phyloP scores from a whole-genome alignment of 2,797 vertebrate genomes.

The Crenuchus spilurus region DNA sequence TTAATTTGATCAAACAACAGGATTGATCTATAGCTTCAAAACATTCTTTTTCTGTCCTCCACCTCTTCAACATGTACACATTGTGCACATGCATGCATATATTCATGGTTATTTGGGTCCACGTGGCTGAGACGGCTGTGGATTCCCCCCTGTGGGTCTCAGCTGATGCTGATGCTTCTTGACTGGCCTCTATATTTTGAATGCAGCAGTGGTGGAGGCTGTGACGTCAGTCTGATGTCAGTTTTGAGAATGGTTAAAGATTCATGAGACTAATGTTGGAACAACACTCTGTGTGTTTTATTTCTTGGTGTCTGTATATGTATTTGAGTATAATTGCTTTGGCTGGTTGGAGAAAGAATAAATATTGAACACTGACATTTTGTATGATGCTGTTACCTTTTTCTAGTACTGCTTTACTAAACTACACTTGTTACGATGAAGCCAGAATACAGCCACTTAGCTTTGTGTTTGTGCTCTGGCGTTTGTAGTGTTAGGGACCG shows the following conservation, averaged over 20 bases:
- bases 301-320: not conserved
- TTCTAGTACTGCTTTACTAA: too few species aligned
- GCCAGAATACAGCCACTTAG: too few species aligned
- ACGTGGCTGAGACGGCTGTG: not conserved
- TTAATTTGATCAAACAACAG: not conserved
- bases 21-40: not conserved
- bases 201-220: slow-evolving; percentile 53
- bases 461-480: too few species aligned
- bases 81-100: slow-evolving; percentile 31
- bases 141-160: slow-evolving; percentile 44
- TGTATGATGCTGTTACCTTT: too few species aligned
- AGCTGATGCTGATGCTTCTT: slow-evolving; percentile 60
- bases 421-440: too few species aligned
- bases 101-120: slow-evolving; percentile 18
- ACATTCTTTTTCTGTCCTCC: not conserved
- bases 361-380: too few species aligned
- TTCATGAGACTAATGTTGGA: not conserved
- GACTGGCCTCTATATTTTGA: slow-evolving; percentile 65
- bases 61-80: slow-evolving; percentile 9
- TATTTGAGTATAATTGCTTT: too few species aligned
- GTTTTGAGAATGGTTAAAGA: slow-evolving; percentile 14
- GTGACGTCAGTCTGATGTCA: not conserved
- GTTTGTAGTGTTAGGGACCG: too few species aligned
- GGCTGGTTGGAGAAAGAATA: too few species aligned
- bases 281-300: not conserved